Percentiles rank a stretch among this genome's conserved stretches.
Conservation (phyloP, 2,797 vertebrate genomes). For the Cossypha niveicapilla region DNA sequence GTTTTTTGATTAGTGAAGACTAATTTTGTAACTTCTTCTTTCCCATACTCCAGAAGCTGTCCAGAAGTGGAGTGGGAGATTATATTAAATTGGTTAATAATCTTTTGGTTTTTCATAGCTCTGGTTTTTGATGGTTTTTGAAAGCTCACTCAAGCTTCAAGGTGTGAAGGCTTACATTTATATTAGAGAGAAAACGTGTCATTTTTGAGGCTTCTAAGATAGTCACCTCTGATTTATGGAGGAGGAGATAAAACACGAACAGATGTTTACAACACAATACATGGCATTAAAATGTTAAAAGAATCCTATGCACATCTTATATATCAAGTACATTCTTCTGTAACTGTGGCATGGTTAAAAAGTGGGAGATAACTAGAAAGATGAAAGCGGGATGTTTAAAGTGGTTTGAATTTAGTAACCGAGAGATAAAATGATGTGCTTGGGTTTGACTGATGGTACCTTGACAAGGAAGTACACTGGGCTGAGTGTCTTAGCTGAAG, state of each 20-base stretch:
- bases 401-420: slow-evolving; percentile 58
- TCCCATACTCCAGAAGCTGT: background rate
- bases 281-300: slow-evolving; percentile 46
- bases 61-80: background rate
- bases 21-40: background rate
- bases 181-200: slow-evolving; percentile 52
- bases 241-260: slow-evolving; percentile 58
- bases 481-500: background rate
- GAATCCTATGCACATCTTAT: slow-evolving; percentile 45
- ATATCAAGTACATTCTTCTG: slow-evolving; percentile 44
- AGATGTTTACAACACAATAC: slow-evolving; percentile 52
- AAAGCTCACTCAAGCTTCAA: slow-evolving; percentile 43
- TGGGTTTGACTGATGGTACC: slow-evolving; percentile 28
- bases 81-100: background rate
- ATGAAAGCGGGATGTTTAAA: slow-evolving; percentile 67
- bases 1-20: background rate
- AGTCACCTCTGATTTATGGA: slow-evolving; percentile 63
- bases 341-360: slow-evolving; percentile 31
- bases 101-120: background rate
- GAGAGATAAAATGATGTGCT: slow-evolving; percentile 41
- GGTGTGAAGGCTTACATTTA: slow-evolving; percentile 28
- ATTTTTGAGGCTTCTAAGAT: slow-evolving; percentile 38
- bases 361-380: slow-evolving; percentile 37
- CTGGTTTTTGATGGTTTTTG: slow-evolving; percentile 50
- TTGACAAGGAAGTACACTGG: slow-evolving; percentile 30